Conservation (phyloP, 2,113 vertebrate species). For the Halichoerus grypus region DNA sequence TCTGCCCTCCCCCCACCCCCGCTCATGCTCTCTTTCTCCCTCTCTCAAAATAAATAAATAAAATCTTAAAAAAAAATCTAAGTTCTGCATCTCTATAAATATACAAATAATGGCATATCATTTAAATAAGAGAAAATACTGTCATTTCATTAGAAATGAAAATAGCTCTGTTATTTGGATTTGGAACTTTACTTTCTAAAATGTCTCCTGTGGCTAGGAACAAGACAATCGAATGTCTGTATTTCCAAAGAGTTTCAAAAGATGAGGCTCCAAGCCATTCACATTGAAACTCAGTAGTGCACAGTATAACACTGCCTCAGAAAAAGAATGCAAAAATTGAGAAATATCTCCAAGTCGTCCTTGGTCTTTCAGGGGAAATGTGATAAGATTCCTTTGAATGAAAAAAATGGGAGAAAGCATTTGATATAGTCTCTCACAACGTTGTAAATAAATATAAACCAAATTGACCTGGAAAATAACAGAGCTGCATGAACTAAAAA, state of each 20-base stretch:
- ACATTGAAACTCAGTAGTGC: conserved; percentile 55
- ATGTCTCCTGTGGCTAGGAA: conserved; percentile 10
- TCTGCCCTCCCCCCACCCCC: background rate
- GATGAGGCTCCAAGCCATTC: conserved; percentile 24
- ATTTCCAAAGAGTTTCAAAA: conserved; percentile 66
- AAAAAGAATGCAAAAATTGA: conserved; percentile 44
- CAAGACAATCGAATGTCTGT: background rate
- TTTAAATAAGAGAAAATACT: conserved; percentile 53
- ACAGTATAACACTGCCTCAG: background rate
- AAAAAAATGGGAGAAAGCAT: conserved; percentile 57
- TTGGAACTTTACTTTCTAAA: conserved; percentile 44
- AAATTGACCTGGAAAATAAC: conserved; percentile 61
- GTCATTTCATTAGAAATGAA: conserved; percentile 9
- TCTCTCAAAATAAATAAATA: background rate
- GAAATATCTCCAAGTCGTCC: conserved; percentile 49
- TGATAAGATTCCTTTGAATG: conserved; percentile 56
- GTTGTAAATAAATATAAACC: conserved; percentile 60
- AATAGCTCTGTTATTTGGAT: conserved; percentile 35
- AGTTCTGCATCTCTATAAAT: background rate
- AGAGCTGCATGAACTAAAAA: conserved; percentile 52
- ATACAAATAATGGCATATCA: background rate
- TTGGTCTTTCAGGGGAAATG: conserved; percentile 55
- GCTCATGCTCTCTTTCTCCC: background rate
- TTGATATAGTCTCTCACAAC: conserved; percentile 31
- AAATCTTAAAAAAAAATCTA: background rate